A percentile compares a stretch with the other conserved stretches of the same genome.
phyloP scores from a whole-genome alignment of 2,888 invertebrate genomes.

The Drosophila nigricruria region DNA sequence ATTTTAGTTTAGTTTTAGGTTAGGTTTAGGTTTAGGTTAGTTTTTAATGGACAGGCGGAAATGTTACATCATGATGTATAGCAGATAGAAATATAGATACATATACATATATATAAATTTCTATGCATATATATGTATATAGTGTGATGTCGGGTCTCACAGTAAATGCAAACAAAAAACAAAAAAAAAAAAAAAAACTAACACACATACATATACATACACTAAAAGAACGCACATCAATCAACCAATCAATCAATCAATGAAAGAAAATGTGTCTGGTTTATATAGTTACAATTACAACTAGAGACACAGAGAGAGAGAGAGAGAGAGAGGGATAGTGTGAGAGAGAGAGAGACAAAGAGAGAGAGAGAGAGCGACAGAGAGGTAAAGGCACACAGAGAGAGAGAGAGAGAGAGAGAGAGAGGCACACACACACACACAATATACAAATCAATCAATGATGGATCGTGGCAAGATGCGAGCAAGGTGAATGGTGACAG shows the following conservation, averaged over 20 bases:
- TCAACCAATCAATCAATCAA: conserved; percentile 47
- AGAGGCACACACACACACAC: conserved; percentile 30
- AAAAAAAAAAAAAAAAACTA: conserved; percentile 20
- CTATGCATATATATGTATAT: conserved; percentile 10
- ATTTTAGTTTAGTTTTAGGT: conserved; percentile 34
- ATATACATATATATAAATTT: conserved; percentile 12
- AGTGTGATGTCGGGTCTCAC: conserved; percentile 38
- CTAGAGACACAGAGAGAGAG: conserved; percentile 22
- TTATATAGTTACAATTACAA: conserved; percentile 29
- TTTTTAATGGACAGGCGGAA: conserved; percentile 36
- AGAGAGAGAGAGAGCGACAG: conserved; percentile 39
- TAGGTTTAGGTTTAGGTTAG: conserved; percentile 28
- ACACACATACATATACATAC: conserved; percentile 39
- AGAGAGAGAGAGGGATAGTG: conserved; percentile 26
- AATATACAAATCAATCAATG: conserved; percentile 62
- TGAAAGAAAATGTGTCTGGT: conserved; percentile 32
- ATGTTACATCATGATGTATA: conserved; percentile 36
- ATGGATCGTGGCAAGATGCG: conserved; percentile 42
- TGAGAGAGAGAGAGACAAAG: conserved; percentile 24
- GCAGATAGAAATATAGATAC: conserved; percentile 16
- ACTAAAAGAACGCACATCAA: conserved; percentile 56
- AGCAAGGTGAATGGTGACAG: conserved; percentile 44
- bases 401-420: conserved; percentile 33
- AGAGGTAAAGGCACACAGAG: conserved; percentile 9
- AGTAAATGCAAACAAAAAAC: conserved; percentile 9